Base-by-base conservation (phyloP, 2,888 invertebrate species). In the Cremastinae sp. region DNA sequence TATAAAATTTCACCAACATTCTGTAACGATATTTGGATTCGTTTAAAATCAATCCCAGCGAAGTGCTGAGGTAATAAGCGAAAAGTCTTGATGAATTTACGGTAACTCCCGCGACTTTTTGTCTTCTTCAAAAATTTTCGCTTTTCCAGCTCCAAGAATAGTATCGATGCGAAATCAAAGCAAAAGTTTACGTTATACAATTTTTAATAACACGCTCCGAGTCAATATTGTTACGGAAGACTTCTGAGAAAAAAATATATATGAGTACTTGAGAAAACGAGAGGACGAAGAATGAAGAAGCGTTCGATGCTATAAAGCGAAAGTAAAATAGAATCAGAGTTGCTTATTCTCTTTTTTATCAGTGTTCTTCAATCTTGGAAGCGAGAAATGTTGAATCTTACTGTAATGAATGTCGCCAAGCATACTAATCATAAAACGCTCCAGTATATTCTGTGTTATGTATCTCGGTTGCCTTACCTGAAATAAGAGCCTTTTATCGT, bases 281-380 rank as follows among this genome's bases (percentile, higher is more conserved):
- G n/a, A n/a, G n/a, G n/a, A n/a, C n/a, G n/a, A n/a, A n/a, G n/a
- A n/a, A n/a, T n/a, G n/a, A n/a, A n/a, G n/a, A n/a, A n/a, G n/a
- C n/a, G n/a, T n/a, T n/a, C 3, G 20, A n/a, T 49, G 41, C 10
- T 18, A 18, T 8, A 20, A 20, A 20, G 18, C 5, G 9, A 10
- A 41, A 28, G 18, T 28, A 51, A 53, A 51, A 64, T 14, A 51
- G 45, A 45, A 39, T 22, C 45, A 61, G 59, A 72, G 64, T 43
- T 51, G 64, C 73, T 76, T 76, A 76, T 76, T 76, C 73, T 59
- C 76, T 62, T 76, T 76, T 76, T 72, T 73, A 76, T 76, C 76
- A 51, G 69, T 41, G 59, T 73, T 69, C 61, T 28, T 56, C 14
- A 53, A 59, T 59, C 58, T 49, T 73, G 53, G 18, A 10, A 41